Conservation (phyloP, 2,113 vertebrate genomes). For the Phalacrocorax carbo region DNA sequence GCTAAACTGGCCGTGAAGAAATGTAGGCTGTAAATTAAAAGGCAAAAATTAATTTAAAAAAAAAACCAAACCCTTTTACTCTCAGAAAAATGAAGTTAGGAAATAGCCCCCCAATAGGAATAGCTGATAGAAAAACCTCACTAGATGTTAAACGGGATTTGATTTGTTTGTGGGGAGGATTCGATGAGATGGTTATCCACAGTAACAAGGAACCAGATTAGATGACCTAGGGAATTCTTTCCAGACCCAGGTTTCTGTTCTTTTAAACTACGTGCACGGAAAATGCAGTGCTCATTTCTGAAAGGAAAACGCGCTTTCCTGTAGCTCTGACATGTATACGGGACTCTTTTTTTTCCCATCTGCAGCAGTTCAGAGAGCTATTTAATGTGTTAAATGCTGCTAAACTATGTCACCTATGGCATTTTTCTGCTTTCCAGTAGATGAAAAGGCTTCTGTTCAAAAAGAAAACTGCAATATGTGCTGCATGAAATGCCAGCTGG, state of each 20-base stretch:
- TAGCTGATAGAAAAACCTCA: background rate
- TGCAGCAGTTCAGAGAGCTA: conserved; percentile 39
- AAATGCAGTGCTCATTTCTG: background rate
- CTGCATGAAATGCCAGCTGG: conserved; percentile 66
- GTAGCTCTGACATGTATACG: background rate
- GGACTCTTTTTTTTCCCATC: background rate
- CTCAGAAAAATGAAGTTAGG: background rate
- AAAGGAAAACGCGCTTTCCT: conserved; percentile 9
- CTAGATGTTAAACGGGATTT: background rate
- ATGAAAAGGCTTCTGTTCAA: conserved; percentile 56
- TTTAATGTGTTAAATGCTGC: conserved; percentile 46
- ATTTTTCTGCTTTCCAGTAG: conserved; percentile 60
- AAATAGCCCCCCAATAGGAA: background rate
- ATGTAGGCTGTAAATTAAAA: background rate
- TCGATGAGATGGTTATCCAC: background rate
- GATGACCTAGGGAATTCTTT: background rate
- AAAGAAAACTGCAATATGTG: conserved; percentile 62
- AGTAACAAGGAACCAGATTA: background rate
- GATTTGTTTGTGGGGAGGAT: background rate
- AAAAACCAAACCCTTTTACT: background rate
- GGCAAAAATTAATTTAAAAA: background rate
- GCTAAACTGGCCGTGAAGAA: background rate
- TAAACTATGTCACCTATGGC: conserved; percentile 60
- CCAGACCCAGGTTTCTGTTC: background rate
- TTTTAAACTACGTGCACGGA: background rate